These are phyloP conservation scores for Artibeus jamaicensis DNA, from an alignment of 2,797 vertebrate species.

Conservation along the genomic window DNA sequence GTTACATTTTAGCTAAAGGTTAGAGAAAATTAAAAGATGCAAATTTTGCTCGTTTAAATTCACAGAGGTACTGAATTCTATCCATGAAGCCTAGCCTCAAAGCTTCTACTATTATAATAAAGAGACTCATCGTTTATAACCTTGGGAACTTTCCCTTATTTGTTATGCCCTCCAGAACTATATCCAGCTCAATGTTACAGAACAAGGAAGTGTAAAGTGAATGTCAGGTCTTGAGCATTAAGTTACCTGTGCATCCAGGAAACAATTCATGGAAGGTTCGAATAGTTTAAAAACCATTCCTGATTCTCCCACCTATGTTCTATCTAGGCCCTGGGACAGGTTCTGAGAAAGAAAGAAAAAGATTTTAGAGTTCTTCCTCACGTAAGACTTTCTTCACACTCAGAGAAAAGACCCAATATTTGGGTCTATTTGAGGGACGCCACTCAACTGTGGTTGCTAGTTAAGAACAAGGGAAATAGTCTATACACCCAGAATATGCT, in stretches of 20 bases:
- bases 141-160: not conserved
- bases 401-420: not conserved
- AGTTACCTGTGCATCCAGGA: not conserved
- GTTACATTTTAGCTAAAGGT: not conserved
- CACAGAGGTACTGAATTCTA: not conserved
- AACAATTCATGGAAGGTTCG: not conserved
- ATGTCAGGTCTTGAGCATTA: not conserved
- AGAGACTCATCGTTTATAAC: not conserved
- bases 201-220: not conserved
- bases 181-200: not conserved
- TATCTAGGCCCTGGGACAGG: not conserved
- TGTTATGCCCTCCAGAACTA: not conserved
- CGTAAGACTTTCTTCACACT: not conserved
- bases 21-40: not conserved
- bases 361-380: not conserved
- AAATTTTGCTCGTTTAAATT: not conserved
- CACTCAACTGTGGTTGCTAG: not conserved
- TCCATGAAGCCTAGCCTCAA: not conserved
- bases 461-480: not conserved
- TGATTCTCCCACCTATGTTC: not conserved
- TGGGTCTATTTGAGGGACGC: too few relatives aligned
- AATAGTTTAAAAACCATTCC: not conserved
- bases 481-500: not conserved
- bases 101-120: not conserved
- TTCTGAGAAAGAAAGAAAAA: not conserved